phyloP scores from a whole-genome alignment of 2,113 vertebrate species.

The Podarcis muralis region DNA sequence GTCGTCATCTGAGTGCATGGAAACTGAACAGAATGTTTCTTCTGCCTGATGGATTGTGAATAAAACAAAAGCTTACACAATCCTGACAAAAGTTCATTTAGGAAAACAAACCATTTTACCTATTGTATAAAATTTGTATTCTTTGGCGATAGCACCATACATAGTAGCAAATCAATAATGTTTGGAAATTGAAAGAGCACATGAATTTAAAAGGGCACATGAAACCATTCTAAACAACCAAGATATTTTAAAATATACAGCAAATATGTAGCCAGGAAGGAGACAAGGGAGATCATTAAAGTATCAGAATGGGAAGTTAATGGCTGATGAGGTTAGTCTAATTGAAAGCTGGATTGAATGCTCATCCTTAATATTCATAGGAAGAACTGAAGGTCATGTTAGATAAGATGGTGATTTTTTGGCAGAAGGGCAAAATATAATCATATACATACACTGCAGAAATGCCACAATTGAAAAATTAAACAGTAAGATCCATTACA shows the following conservation, averaged over 20 bases:
- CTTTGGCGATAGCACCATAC: not conserved
- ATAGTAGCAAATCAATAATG: slow-evolving; percentile 29
- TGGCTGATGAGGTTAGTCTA: slow-evolving; percentile 22
- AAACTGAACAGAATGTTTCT: not conserved
- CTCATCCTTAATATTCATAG: slow-evolving; percentile 24
- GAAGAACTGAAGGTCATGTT: not conserved
- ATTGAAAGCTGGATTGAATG: slow-evolving; percentile 31
- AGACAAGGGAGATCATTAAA: not conserved
- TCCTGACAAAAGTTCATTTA: not conserved
- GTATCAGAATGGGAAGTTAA: slow-evolving; percentile 16
- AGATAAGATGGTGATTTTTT: not conserved
- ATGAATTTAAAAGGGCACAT: slow-evolving; percentile 22
- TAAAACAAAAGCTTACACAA: not conserved
- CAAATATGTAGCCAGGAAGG: slow-evolving; percentile 15
- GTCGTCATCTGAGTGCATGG: not conserved
- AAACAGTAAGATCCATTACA: slow-evolving; percentile 23
- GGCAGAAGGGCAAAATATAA: slow-evolving; percentile 14
- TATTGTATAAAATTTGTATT: not conserved
- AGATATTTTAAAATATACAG: slow-evolving; percentile 2
- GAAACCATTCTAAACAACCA: slow-evolving; percentile 35
- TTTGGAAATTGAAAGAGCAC: slow-evolving; percentile 23
- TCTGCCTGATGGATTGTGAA: not conserved
- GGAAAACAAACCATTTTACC: not conserved
- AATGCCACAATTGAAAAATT: slow-evolving; percentile 31
- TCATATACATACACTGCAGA: not conserved